These are phyloP conservation scores for Idris sp. DNA, from an alignment of 1,140 invertebrate species.

Conservation along the genomic window DNA sequence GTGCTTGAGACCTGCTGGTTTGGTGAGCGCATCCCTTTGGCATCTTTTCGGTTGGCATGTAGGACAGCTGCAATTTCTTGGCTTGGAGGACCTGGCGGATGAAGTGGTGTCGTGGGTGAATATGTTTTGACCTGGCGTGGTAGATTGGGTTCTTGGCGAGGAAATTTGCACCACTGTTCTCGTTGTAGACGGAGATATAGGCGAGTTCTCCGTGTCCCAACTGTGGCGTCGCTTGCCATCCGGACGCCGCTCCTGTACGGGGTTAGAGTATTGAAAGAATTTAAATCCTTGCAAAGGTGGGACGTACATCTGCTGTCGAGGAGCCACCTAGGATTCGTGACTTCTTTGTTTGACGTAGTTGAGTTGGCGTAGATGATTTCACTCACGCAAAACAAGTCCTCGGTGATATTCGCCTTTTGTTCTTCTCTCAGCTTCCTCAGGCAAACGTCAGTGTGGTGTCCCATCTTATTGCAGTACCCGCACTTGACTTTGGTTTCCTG, in stretches of 20 bases:
- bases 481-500: slow-evolving; percentile 5
- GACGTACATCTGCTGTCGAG: slow-evolving; percentile 19
- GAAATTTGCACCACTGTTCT: no score
- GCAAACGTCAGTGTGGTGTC: slow-evolving; percentile 3
- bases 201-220: no score
- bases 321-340: slow-evolving; percentile 1
- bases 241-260: neutral
- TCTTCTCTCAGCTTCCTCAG: neutral
- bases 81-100: no score
- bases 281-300: slow-evolving; percentile 7
- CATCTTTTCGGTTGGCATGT: no score
- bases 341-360: neutral
- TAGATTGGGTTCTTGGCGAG: no score
- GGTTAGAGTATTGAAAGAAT: neutral
- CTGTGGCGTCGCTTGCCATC: neutral
- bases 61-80: no score
- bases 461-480: slow-evolving; percentile 1
- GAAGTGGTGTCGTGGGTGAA: no score
- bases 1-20: no score
- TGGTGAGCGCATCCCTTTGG: no score
- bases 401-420: neutral
- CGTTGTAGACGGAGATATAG: no score
- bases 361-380: neutral
- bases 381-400: slow-evolving; percentile 1
- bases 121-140: no score